A percentile compares a stretch with the other conserved stretches of the same genome.
These are phyloP conservation scores for Apotomis capreana DNA, from an alignment of 2,888 invertebrate genomes.

Conservation along the genomic window DNA sequence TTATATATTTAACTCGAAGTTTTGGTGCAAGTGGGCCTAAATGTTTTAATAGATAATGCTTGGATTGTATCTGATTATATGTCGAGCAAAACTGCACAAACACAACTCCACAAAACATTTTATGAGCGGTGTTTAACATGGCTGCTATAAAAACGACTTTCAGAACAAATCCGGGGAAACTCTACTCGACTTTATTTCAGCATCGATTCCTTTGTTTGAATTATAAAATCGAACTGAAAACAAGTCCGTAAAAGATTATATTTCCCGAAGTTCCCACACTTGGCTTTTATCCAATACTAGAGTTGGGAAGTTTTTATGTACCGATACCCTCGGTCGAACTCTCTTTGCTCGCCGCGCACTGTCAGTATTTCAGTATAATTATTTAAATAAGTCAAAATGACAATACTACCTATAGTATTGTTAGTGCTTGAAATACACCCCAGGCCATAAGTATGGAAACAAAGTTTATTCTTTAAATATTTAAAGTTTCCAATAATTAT, in stretches of 20 bases:
- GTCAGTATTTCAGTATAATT: neutral
- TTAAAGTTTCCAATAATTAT: no score
- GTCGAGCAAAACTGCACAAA: neutral
- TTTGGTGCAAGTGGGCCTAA: no score
- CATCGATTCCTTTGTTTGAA: constrained; percentile 12
- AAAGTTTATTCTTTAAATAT: no score
- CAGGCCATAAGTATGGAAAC: no score
- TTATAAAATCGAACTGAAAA: constrained; percentile 22
- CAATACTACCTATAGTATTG: no score
- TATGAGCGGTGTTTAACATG: neutral
- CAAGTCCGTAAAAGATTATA: constrained; percentile 25
- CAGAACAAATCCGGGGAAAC: neutral
- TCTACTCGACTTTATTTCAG: constrained; percentile 7
- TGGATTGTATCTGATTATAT: no score
- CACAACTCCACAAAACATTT: neutral
- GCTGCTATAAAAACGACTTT: constrained; percentile 5
- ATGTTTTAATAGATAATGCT: no score
- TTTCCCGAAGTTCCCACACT: constrained; percentile 22
- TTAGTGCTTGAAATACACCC: no score
- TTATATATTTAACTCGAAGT: no score
- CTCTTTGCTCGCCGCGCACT: neutral
- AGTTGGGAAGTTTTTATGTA: constrained; percentile 24
- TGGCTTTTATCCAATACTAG: constrained; percentile 32
- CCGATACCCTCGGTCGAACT: constrained; percentile 15
- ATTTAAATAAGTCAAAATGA: neutral